Evolutionary conservation across 2,888 invertebrate genomes (phyloP).

Genomic region (Elmis aenea): DNA sequence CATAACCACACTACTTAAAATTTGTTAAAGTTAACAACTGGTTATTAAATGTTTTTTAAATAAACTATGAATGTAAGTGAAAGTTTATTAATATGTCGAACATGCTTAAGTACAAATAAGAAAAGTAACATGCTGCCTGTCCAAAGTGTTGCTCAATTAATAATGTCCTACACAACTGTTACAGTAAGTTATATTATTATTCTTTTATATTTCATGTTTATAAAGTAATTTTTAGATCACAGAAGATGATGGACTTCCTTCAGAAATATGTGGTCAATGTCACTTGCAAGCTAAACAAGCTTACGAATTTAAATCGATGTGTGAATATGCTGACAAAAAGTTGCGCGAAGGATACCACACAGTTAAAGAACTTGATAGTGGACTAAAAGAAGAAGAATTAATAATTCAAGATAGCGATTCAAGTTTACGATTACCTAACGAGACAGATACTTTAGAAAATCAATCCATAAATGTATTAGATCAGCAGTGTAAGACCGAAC

Average conservation of each 20-base stretch:
- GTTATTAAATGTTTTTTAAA: too few species aligned
- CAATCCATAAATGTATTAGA: too few species aligned
- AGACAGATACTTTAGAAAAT: too few species aligned
- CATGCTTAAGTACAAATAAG: conserved; percentile 2
- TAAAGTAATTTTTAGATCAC: conserved; percentile 4
- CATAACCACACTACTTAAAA: too few species aligned
- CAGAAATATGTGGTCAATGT: conserved; percentile 10
- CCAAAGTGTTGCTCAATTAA: neutral
- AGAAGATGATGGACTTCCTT: conserved; percentile 8
- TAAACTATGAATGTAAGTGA: too few species aligned
- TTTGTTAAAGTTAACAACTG: too few species aligned
- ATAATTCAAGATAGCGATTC: neutral
- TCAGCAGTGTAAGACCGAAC: too few species aligned
- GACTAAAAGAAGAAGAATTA: too few species aligned
- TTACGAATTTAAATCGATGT: conserved; percentile 9
- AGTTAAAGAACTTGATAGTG: neutral
- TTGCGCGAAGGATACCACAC: conserved; percentile 1
- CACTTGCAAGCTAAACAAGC: conserved; percentile 9
- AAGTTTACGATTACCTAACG: neutral
- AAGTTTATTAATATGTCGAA: conserved; percentile 6
- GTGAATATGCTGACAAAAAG: conserved; percentile 13
- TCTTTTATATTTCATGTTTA: neutral
- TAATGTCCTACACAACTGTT: conserved; percentile 3
- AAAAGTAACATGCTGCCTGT: neutral
- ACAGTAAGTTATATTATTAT: neutral